Evolutionary conservation across 2,797 vertebrate genomes (phyloP), one percentile per base, ranked within the genome.

Genomic region (Tolypeutes matacus): DNA sequence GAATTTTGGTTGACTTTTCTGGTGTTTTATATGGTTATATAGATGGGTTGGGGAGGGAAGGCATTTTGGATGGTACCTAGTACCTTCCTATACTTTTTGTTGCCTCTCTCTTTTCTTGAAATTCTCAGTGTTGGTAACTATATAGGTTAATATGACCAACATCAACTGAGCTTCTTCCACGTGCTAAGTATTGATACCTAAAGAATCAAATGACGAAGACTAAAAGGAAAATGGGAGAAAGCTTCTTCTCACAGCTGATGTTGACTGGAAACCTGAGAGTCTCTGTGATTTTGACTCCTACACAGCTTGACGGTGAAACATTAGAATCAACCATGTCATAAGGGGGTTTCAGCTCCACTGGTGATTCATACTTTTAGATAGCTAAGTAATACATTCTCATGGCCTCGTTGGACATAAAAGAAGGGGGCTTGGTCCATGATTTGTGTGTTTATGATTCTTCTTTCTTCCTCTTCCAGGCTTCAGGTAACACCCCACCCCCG

Each of bases 1-100:
- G 86, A 86, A 80, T 77, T 39, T 4, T 60, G 42, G 29, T 42
- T 88, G 60, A 39, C 62, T 90, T 90, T 95, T 82, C 23, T 89
- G n/a, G 27, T 70, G 29, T 82, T 53, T 77, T n/a, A 23, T 70
- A 34, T 31, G 8, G 29, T 49, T 14, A 0, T 17, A 39, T 5
- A 3, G 11, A 64, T 4, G 20, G 21, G 11, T 20, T 49, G 10
- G 17, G 23, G 1, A 82, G 15, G 29, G 76, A 13, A 82, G 3
- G 46, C 5, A 10, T 80, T 65, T 62, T 56, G 42, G 23, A 53
- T 53, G 15, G 53, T 20, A 7, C 53, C 53, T 56, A 18, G 4
- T 69, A 27, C 9, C 7, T 12, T 73, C 11, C 27, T 34, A 65
- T 7, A n/a, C 56, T 96, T 83, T 60, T 78, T 76, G 14, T 27